Percentiles rank a stretch among this genome's conserved stretches.
These are phyloP conservation scores for Battus philenor DNA, from an alignment of 1,140 invertebrate species.

Conservation along the genomic window DNA sequence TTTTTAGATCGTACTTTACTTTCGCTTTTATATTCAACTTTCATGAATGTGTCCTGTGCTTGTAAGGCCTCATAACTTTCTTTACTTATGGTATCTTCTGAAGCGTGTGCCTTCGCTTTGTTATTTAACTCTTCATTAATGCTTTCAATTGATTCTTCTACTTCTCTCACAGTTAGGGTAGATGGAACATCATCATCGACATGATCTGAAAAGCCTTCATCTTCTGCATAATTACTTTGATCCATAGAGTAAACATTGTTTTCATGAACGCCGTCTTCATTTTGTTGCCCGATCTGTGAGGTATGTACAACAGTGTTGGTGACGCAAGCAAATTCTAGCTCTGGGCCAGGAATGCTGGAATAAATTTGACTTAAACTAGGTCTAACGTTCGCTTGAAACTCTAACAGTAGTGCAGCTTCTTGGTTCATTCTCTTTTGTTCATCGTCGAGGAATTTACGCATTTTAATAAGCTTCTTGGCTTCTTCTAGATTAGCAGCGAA, in stretches of 20 bases:
- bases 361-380: constrained; percentile 67
- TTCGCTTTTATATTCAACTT: too few species aligned
- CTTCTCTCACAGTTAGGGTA: constrained; percentile 10
- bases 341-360: constrained; percentile 66
- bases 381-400: constrained; percentile 69
- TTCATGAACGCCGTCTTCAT: constrained; percentile 12
- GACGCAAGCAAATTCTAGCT: constrained; percentile 65
- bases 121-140: constrained; percentile 14
- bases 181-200: constrained; percentile 6
- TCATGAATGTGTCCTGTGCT: background rate
- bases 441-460: constrained; percentile 78
- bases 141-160: constrained; percentile 8
- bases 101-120: constrained; percentile 6
- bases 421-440: constrained; percentile 76
- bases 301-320: constrained; percentile 26
- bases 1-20: too few species aligned
- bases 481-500: constrained; percentile 78
- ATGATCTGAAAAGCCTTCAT: constrained; percentile 13
- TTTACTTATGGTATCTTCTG: constrained; percentile 10
- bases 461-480: constrained; percentile 79
- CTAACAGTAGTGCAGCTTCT: constrained; percentile 64
- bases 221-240: constrained; percentile 2
- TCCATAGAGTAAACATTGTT: constrained; percentile 10
- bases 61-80: constrained; percentile 1
- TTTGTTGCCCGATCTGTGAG: constrained; percentile 16